Percentiles rank a stretch among this genome's conserved stretches.
These are phyloP conservation scores for Rallus crepitans DNA, from an alignment of 2,797 vertebrate species.

Conservation along the genomic window DNA sequence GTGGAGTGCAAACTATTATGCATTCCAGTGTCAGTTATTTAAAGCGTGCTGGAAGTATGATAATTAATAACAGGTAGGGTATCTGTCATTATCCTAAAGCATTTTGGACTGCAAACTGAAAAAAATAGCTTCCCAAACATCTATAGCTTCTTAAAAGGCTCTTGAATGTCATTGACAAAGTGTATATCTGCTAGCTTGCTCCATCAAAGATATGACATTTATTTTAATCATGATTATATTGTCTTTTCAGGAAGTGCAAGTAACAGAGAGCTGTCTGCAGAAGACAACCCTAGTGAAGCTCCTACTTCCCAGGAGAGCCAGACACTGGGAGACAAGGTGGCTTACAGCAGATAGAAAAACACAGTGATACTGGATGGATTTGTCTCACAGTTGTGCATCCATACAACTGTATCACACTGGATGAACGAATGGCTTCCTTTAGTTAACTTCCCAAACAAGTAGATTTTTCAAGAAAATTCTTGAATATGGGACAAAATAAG, in stretches of 20 bases:
- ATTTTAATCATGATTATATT: background rate
- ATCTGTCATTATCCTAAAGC: background rate
- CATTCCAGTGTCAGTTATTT: background rate
- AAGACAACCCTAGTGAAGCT: background rate
- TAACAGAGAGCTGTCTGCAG: background rate
- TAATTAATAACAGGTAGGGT: background rate
- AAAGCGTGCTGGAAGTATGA: background rate
- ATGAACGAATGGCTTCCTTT: background rate
- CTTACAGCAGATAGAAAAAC: slow-evolving; percentile 60
- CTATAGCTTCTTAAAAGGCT: background rate
- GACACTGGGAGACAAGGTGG: slow-evolving; percentile 14
- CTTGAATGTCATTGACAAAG: background rate
- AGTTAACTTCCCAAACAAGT: background rate
- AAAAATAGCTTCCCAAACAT: background rate
- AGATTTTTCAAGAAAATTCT: background rate
- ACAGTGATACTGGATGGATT: background rate
- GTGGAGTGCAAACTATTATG: background rate
- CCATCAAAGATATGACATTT: background rate
- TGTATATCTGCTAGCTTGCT: background rate
- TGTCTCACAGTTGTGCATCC: background rate
- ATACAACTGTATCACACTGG: background rate
- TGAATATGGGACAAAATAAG: background rate
- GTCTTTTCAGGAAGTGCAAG: slow-evolving; percentile 37
- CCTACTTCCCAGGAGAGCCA: background rate
- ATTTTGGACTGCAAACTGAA: background rate